Conservation (phyloP, 2,888 invertebrate genomes). For the Agrochola lychnidis region DNA sequence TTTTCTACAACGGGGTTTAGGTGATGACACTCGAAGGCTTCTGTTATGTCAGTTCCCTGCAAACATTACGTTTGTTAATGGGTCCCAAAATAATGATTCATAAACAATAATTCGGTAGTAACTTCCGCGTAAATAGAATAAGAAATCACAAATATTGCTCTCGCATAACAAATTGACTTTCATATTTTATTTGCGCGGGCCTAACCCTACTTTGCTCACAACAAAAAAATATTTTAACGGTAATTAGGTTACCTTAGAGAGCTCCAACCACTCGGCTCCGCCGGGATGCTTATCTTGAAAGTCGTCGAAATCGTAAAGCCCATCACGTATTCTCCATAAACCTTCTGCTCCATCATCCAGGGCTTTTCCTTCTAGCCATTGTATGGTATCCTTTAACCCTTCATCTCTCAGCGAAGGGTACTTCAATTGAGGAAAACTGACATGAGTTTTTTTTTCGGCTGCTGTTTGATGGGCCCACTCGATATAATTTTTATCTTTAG, state of each 20-base stretch:
- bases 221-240: slow-evolving; percentile 41
- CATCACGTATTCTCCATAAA: slow-evolving; percentile 94
- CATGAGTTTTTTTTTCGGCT: slow-evolving; percentile 83
- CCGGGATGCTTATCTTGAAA: slow-evolving; percentile 96
- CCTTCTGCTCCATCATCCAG: slow-evolving; percentile 93
- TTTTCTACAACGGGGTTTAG: slow-evolving; percentile 88
- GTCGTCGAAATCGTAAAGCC: slow-evolving; percentile 95
- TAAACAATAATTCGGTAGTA: slow-evolving; percentile 3
- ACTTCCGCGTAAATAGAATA: slow-evolving; percentile 20
- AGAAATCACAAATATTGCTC: slow-evolving; percentile 38
- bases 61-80: slow-evolving; percentile 1
- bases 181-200: slow-evolving; percentile 33
- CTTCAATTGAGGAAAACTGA: slow-evolving; percentile 89
- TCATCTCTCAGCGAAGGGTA: slow-evolving; percentile 88
- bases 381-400: slow-evolving; percentile 82
- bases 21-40: slow-evolving; percentile 91
- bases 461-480: slow-evolving; percentile 77
- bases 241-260: slow-evolving; percentile 91
- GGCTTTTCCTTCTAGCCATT: slow-evolving; percentile 92
- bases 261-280: slow-evolving; percentile 93
- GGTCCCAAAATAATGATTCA: slow-evolving; percentile 1
- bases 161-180: slow-evolving; percentile 29
- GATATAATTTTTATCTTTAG: slow-evolving; percentile 75
- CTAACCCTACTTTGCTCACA: slow-evolving; percentile 42
- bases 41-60: slow-evolving; percentile 90